Evolutionary conservation across 2,888 invertebrate genomes (phyloP), one percentile per base, ranked within the genome.

Genomic region (Cephus sareptanus): DNA sequence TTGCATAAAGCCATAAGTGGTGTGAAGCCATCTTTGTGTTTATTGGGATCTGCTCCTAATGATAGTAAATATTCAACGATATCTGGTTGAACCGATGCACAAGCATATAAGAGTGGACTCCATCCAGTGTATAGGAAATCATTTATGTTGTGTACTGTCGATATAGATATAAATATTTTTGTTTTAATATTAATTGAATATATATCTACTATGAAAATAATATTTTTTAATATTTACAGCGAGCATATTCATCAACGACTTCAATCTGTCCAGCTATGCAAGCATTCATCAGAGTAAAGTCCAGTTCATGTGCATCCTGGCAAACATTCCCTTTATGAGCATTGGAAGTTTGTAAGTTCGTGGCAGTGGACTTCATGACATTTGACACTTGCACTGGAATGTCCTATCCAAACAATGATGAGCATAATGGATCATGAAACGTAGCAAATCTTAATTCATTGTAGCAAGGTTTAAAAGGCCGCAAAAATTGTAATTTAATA

Each of bases 1-100:
- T 91, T 92, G 84, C 94, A 94, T n/a, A 93, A 93, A 81, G 93
- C 93, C 94, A 95, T 95, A 76, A 95, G 88, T 34, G 94, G 93
- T 69, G 94, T 94, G 76, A 92, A 92, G n/a, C 93, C 93, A 90
- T 94, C 95, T 83, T 87, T 87, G 79, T 88, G 87, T 40, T 81
- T 85, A 88, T 95, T 94, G 30, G 94, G 92, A 87, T 95, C 92
- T 56, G 94, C 95, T 70, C 94, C 94, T 80, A 90, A 90, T 15
- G 92, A 90, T 79, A 95, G 87, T 13, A 95, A 88, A 76, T 92
- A 92, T 79, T 93, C 87, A 0, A 94, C 92, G 81, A 94, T 91
- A 81, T 92, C 90, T 31, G 92, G 91, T 85, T 94, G 93, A 23
- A 93, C 94, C 83, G 93, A 93, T 71, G 94, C 94, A 77, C 94